A percentile compares a stretch with the other conserved stretches of the same genome.
Evolutionary conservation across 2,113 vertebrate genomes (phyloP).

Genomic region (Eleginops maclovinus): DNA sequence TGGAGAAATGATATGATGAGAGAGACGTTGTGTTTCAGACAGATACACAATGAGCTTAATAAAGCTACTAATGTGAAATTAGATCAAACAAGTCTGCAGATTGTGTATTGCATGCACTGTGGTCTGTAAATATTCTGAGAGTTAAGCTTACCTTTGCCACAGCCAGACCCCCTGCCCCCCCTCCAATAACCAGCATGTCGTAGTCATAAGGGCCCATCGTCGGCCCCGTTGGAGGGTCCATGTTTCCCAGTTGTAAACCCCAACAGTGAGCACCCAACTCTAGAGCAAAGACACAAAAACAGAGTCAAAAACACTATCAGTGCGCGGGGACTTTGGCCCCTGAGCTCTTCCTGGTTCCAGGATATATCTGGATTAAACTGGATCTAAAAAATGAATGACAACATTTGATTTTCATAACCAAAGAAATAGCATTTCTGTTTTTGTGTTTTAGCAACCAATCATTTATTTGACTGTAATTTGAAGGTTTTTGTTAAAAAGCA

Average conservation of each 20-base stretch:
- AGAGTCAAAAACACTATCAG: neutral
- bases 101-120: neutral
- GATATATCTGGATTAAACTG: neutral
- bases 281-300: neutral
- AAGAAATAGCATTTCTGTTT: no score
- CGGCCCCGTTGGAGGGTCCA: neutral
- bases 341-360: neutral
- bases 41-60: neutral
- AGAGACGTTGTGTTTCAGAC: neutral
- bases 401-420: no score
- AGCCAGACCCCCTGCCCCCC: constrained; percentile 86
- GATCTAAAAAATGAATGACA: no score
- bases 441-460: no score
- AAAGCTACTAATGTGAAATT: no score
- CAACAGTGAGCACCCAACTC: neutral
- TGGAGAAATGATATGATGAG: no score
- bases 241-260: neutral
- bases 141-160: constrained; percentile 84
- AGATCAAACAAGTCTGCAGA: neutral
- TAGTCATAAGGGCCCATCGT: constrained; percentile 76
- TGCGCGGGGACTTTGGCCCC: constrained; percentile 11
- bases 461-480: no score
- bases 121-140: neutral
- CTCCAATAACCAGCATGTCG: constrained; percentile 89
- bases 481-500: no score